Evolutionary conservation across 1,140 invertebrate genomes (phyloP), one percentile per base, ranked within the genome.

Genomic region (Uloborus diversus): DNA sequence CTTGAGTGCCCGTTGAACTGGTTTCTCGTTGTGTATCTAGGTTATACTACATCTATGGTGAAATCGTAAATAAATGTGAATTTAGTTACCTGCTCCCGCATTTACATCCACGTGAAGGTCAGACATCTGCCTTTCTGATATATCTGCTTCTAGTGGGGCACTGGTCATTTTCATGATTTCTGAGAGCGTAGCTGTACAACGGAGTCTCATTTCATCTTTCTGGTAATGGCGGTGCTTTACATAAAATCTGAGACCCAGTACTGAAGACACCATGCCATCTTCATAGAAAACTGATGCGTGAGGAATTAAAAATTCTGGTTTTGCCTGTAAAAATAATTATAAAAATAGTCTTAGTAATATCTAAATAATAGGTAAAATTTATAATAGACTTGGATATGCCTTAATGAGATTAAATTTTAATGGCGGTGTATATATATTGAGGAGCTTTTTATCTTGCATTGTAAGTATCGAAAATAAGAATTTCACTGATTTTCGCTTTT

Each of bases 141-240:
- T 64, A 9, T 78, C 75, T 3, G 53, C 75, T 11, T 78, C 75
- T 13, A 66, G 14, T 4, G 49, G 42, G 25, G 95, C 94, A 83
- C 94, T 94, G 84, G 91, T 94, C 78, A 91, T 89, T 89, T 90
- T 92, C 86, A 94, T 94, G 0, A 94, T 89, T 2, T 92, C 92
- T 1, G 92, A 92, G 0, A 85, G 80, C n/a, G 84, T 85, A 4
- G 85, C 84, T 0, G 83, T 85, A 57, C 85, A 86, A 23, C 83
- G 84, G 14, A 86, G 37, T 49, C 83, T 80, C 80, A 86, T 83
- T 17, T 82, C 56, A 17, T 84, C 82, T 51, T 65, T 79, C 49
- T 81, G 82, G 47, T 85, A 85, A 42, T 85, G 84, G 13, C 69
- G n/a, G n/a, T 59, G 59, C 14, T 61, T 56, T 4, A 80, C 79